Evolutionary conservation across 2,797 vertebrate species (phyloP).

Genomic region (Artibeus lituratus): DNA sequence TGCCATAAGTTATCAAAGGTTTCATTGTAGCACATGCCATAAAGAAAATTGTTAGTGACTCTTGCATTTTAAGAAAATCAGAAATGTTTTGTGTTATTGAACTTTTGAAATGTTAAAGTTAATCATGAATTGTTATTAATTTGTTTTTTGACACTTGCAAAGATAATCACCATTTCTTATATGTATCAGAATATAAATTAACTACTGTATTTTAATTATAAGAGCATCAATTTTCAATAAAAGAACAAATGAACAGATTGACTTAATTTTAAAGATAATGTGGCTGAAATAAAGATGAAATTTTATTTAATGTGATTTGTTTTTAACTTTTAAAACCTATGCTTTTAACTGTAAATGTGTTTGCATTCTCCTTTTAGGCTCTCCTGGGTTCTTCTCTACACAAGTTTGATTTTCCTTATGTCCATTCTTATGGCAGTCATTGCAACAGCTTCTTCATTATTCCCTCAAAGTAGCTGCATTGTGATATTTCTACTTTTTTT

Average conservation of each 20-base stretch:
- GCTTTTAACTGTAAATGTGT: not conserved
- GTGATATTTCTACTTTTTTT: conserved; percentile 95
- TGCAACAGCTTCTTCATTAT: conserved; percentile 92
- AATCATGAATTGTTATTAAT: conserved; percentile 9
- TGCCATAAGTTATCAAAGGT: not conserved
- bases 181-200: not conserved
- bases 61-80: conserved; percentile 39
- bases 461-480: conserved; percentile 93
- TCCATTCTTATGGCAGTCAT: conserved; percentile 96
- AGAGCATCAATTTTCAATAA: not conserved
- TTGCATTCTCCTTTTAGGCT: conserved; percentile 85
- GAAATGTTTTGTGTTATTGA: not conserved
- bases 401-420: conserved; percentile 92
- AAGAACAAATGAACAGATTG: not conserved
- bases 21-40: not conserved
- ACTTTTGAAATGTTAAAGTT: conserved; percentile 12
- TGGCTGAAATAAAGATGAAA: not conserved
- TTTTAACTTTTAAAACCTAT: not conserved
- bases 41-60: not conserved
- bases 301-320: not conserved
- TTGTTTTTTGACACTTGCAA: not conserved
- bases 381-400: conserved; percentile 96
- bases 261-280: conserved; percentile 14
- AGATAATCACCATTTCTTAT: conserved; percentile 19
- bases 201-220: not conserved